Evolutionary conservation across 2,797 vertebrate genomes (phyloP), one percentile per base, ranked within the genome.

Genomic region (Spea hammondii): DNA sequence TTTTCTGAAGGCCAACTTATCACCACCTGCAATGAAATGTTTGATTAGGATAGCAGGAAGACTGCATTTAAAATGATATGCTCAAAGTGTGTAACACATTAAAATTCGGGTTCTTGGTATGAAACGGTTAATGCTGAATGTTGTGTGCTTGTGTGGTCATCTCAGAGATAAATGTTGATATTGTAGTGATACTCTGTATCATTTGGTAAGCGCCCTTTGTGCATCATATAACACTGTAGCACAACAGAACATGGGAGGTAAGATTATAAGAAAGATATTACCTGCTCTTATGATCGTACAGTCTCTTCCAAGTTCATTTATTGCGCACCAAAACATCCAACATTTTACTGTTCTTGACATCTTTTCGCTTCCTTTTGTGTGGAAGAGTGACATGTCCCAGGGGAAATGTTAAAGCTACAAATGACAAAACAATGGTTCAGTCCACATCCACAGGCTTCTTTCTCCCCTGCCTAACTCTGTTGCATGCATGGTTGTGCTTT

Each of bases 381-480:
- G 76, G 57, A 69, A 53, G 73, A 89, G 88, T 88, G 88, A 84
- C 89, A 70, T 83, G 79, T 90, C 89, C 89, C 85, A 32, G 70
- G 87, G 89, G 92, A 91, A 84, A 87, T 70, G 82, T 89, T 86
- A 82, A 86, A 86, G 82, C 77, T 86, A 54, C 86, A 85, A 84
- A 86, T 87, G 87, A 84, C 84, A 83, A 83, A 82, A 85, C 84
- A 89, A 87, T 89, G 89, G 91, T 84, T 88, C 80, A 74, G 84
- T 86, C 85, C 86, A 78, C 79, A 74, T 76, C 54, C 51, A 47
- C 44, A 11, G 72, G 12, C 70, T 69, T 83, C 76, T 65, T 45
- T 14, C 4, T 7, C 72, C 62, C 68, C 49, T 14, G 17, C 64
- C 71, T 50, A 45, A 51, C 4, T 17, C 59, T 65, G 72, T 67